A percentile compares a stretch with the other conserved stretches of the same genome.
phyloP scores from a whole-genome alignment of 2,797 vertebrate genomes.

The Pagetopsis macropterus region DNA sequence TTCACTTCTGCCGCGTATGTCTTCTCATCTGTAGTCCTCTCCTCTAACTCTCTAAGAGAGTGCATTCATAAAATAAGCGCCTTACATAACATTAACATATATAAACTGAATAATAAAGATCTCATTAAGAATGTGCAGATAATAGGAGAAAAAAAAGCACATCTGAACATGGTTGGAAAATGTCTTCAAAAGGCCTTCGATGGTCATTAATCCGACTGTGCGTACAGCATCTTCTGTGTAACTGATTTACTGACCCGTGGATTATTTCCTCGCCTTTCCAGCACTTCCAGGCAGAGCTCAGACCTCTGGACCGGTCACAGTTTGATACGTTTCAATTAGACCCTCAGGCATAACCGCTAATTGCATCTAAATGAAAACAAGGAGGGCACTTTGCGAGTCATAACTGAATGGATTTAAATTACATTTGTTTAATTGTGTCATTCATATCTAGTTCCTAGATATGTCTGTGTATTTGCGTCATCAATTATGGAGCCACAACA shows the following conservation, averaged over 20 bases:
- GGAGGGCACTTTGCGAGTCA: background rate
- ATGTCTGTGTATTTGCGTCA: background rate
- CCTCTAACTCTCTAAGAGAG: background rate
- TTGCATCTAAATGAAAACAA: background rate
- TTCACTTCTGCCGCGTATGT: background rate
- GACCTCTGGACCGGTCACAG: background rate
- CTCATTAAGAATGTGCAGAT: background rate
- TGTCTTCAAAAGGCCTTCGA: background rate
- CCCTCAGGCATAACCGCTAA: background rate
- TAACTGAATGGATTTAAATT: background rate
- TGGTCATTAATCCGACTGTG: background rate
- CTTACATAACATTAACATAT: background rate
- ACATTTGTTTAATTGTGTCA: background rate
- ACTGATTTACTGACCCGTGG: background rate
- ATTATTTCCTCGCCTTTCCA: background rate
- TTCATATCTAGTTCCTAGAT: background rate
- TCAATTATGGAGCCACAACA: background rate
- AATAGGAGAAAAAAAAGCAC: background rate
- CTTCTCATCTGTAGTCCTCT: background rate
- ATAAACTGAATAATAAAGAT: background rate
- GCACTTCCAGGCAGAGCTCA: background rate
- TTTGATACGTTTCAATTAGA: background rate
- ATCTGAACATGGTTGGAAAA: background rate
- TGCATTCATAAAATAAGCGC: background rate
- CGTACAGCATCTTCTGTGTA: background rate